Conservation (phyloP, 2,113 vertebrate species). For the Sardina pilchardus region DNA sequence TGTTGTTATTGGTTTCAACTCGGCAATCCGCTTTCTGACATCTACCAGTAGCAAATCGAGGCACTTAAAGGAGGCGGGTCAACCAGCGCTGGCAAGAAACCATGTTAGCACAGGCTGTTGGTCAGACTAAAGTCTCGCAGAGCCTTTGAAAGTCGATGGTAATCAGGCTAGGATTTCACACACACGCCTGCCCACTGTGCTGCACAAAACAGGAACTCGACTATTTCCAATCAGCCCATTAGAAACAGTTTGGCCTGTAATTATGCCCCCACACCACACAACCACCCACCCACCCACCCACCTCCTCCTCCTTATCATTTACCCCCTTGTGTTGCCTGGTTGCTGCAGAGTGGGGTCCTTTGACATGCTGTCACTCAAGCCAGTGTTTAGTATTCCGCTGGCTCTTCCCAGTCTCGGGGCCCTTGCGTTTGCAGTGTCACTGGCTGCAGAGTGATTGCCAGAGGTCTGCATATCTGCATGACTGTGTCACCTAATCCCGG, state of each 20-base stretch:
- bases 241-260: conserved; percentile 49
- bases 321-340: conserved; percentile 52
- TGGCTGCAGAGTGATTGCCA: conserved; percentile 1
- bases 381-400: conserved; percentile 65
- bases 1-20: too few relatives aligned
- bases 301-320: conserved; percentile 38
- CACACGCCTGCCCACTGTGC: conserved; percentile 23
- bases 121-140: too few relatives aligned
- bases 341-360: conserved; percentile 41
- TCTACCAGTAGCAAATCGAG: too few relatives aligned
- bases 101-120: too few relatives aligned
- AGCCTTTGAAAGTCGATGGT: too few relatives aligned
- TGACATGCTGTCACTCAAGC: conserved; percentile 66
- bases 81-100: too few relatives aligned
- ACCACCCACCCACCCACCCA: neutral
- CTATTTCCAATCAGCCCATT: conserved; percentile 54
- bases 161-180: conserved; percentile 51
- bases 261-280: conserved; percentile 43
- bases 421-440: neutral
- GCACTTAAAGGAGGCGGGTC: too few relatives aligned
- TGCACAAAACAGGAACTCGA: conserved; percentile 38
- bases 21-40: too few relatives aligned
- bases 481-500: conserved; percentile 59
- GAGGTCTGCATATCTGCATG: conserved; percentile 49
- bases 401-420: neutral